Conservation (phyloP, 2,888 invertebrate genomes). For the Eupithecia dodoneata region DNA sequence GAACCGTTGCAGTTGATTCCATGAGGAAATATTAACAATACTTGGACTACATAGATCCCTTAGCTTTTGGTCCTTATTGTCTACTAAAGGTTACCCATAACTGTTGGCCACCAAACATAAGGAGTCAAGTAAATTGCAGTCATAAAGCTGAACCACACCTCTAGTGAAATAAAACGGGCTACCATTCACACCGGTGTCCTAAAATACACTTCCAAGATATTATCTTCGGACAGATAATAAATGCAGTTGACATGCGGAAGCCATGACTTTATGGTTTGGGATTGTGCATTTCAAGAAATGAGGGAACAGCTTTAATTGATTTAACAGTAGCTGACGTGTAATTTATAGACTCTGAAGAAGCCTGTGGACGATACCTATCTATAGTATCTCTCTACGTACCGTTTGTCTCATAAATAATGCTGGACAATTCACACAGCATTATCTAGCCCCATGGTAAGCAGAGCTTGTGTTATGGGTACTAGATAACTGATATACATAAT, state of each 20-base stretch:
- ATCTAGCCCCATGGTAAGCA: too few species aligned
- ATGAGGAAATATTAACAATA: background rate
- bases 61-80: background rate
- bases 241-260: constrained; percentile 22
- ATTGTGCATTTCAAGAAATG: background rate
- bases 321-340: constrained; percentile 2
- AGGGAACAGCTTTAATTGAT: constrained; percentile 5
- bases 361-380: background rate
- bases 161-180: constrained; percentile 64
- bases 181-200: constrained; percentile 78
- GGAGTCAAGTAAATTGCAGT: constrained; percentile 60
- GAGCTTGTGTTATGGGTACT: too few species aligned
- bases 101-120: constrained; percentile 54
- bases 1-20: too few species aligned
- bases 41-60: background rate
- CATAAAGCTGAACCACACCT: constrained; percentile 67
- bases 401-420: background rate
- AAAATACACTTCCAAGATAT: constrained; percentile 60
- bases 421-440: too few species aligned
- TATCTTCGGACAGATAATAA: constrained; percentile 26
- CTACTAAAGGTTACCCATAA: constrained; percentile 11
- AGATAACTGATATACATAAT: too few species aligned
- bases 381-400: background rate
- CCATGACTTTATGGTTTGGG: constrained; percentile 1
- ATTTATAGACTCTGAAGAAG: constrained; percentile 4